Conservation (phyloP, 2,113 vertebrate species). For the Anolis carolinensis region DNA sequence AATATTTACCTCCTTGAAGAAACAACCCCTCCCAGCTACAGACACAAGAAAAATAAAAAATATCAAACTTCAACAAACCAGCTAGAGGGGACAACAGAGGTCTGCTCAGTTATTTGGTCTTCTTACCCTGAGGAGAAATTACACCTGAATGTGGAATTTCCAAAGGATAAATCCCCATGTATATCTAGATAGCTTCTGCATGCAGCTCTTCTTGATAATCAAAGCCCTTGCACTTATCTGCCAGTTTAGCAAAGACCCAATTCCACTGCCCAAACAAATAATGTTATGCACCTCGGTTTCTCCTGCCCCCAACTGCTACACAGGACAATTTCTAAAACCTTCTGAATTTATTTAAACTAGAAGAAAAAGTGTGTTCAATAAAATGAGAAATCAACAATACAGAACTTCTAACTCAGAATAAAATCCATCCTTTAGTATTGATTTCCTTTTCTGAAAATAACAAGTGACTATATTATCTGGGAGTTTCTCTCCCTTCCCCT, state of each 20-base stretch:
- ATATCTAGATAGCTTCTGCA: constrained; percentile 28
- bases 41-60: too few species aligned
- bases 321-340: too few species aligned
- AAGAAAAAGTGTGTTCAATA: too few species aligned
- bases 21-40: too few species aligned
- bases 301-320: not conserved
- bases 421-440: constrained; percentile 58
- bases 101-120: too few species aligned
- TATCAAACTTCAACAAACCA: too few species aligned
- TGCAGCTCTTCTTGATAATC: constrained; percentile 30
- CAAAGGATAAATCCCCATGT: constrained; percentile 47
- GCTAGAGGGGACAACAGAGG: too few species aligned
- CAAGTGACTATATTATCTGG: too few species aligned
- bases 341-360: not conserved
- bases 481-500: not conserved
- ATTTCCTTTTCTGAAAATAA: constrained; percentile 30
- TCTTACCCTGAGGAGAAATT: not conserved
- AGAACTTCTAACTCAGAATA: constrained; percentile 39
- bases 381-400: constrained; percentile 19
- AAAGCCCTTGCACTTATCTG: constrained; percentile 47
- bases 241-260: not conserved
- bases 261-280: not conserved
- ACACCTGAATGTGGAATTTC: constrained; percentile 6
- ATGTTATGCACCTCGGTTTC: not conserved
- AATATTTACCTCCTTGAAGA: too few species aligned